Evolutionary conservation across 2,888 invertebrate species (phyloP).

Genomic region (Eilema griseolum): DNA sequence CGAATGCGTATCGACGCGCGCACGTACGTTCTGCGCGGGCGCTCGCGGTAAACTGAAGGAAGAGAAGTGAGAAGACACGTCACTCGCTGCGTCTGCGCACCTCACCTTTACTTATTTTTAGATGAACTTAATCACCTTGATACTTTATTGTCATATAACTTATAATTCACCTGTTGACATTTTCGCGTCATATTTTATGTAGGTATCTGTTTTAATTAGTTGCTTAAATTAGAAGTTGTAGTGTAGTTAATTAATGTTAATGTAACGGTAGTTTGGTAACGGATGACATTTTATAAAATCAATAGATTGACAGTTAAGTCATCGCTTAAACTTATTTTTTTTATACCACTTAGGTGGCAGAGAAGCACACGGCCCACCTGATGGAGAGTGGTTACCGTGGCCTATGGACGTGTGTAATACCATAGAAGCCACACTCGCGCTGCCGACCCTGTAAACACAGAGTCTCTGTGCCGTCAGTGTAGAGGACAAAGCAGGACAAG

Average conservation of each 20-base stretch:
- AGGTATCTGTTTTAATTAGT: not conserved
- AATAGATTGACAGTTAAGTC: too few species aligned
- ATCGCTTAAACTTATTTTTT: too few species aligned
- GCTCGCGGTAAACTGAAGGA: slow-evolving; percentile 79
- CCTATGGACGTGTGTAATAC: too few species aligned
- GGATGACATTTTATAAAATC: too few species aligned
- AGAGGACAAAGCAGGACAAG: too few species aligned
- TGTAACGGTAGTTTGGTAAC: too few species aligned
- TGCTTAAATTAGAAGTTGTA: not conserved
- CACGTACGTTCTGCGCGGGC: slow-evolving; percentile 63
- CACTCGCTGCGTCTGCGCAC: slow-evolving; percentile 81
- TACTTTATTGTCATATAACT: slow-evolving; percentile 50
- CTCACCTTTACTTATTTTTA: slow-evolving; percentile 80
- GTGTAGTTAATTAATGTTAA: not conserved
- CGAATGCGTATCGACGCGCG: slow-evolving; percentile 30
- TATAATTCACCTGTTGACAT: not conserved
- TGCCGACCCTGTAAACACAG: too few species aligned
- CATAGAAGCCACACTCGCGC: too few species aligned
- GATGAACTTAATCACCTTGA: slow-evolving; percentile 62
- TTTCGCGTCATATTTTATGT: not conserved
- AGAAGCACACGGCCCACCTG: too few species aligned
- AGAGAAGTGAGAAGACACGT: slow-evolving; percentile 81
- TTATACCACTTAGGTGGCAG: too few species aligned
- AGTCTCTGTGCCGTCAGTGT: too few species aligned
- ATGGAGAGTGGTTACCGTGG: too few species aligned